These are phyloP conservation scores for Aspidapion aeneum DNA, from an alignment of 2,888 invertebrate species.

Conservation along the genomic window DNA sequence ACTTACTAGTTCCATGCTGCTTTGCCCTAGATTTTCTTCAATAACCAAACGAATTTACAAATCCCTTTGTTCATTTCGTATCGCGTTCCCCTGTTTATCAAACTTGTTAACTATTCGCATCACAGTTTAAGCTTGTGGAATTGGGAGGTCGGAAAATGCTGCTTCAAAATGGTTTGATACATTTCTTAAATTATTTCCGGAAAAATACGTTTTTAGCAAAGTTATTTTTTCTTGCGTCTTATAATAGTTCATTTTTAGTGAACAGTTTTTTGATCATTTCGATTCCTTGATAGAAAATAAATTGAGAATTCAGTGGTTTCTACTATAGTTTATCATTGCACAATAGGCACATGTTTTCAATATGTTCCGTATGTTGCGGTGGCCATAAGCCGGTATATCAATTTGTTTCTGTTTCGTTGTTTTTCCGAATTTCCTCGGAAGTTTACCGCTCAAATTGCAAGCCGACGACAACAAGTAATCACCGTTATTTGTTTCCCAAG, in stretches of 20 bases:
- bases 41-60: not conserved
- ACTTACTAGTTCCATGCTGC: too few species aligned
- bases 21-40: not conserved
- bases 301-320: not conserved
- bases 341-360: too few species aligned
- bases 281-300: not conserved
- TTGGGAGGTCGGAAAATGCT: not conserved
- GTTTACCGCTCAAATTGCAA: too few species aligned
- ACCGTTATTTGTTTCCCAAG: too few species aligned
- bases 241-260: not conserved
- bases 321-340: not conserved
- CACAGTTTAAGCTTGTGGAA: not conserved
- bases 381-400: too few species aligned
- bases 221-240: not conserved
- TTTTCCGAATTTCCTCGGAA: too few species aligned
- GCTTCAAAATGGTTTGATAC: not conserved
- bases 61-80: not conserved
- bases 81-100: not conserved
- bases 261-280: not conserved
- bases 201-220: not conserved
- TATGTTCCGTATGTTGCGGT: too few species aligned
- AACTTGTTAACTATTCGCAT: not conserved
- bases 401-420: too few species aligned
- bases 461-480: too few species aligned
- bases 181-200: not conserved